phyloP scores from a whole-genome alignment of 2,797 vertebrate species.

The Tinamus major region DNA sequence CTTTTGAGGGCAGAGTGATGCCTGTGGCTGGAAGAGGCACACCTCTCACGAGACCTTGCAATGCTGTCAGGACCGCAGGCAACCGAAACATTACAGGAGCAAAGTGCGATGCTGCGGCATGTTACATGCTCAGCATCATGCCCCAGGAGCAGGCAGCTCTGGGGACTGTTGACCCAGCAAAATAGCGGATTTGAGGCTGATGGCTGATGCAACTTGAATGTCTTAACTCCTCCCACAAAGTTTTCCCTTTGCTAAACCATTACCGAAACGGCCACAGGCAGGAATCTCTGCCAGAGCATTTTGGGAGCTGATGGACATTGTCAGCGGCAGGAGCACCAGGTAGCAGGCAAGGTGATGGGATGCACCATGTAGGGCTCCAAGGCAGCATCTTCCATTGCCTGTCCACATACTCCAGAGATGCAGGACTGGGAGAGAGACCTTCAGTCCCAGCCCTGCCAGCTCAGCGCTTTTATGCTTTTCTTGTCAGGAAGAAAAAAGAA shows the following conservation, averaged over 20 bases:
- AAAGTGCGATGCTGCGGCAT: accelerated
- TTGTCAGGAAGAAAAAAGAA: neutral
- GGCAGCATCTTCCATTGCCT: neutral
- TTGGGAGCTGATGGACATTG: neutral
- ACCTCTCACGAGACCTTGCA: neutral
- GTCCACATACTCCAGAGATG: neutral
- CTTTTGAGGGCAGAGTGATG: neutral
- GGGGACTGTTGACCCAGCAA: neutral
- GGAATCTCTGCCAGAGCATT: accelerated
- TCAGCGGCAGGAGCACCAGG: no score
- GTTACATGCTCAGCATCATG: accelerated
- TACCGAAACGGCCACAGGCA: neutral
- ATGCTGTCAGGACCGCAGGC: accelerated
- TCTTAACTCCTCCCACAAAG: neutral
- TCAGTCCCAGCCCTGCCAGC: neutral
- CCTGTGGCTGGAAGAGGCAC: accelerated
- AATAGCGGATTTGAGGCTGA: neutral
- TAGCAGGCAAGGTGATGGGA: neutral
- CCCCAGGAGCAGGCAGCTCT: neutral
- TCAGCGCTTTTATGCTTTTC: constrained; percentile 44
- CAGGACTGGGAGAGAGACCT: neutral
- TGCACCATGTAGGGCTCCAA: neutral
- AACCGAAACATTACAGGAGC: neutral
- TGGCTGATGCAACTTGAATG: neutral
- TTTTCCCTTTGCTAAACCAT: accelerated